A percentile compares a stretch with the other conserved stretches of the same genome.
These are phyloP conservation scores for Pachycephala philippinensis DNA, from an alignment of 2,113 vertebrate species.

Conservation along the genomic window DNA sequence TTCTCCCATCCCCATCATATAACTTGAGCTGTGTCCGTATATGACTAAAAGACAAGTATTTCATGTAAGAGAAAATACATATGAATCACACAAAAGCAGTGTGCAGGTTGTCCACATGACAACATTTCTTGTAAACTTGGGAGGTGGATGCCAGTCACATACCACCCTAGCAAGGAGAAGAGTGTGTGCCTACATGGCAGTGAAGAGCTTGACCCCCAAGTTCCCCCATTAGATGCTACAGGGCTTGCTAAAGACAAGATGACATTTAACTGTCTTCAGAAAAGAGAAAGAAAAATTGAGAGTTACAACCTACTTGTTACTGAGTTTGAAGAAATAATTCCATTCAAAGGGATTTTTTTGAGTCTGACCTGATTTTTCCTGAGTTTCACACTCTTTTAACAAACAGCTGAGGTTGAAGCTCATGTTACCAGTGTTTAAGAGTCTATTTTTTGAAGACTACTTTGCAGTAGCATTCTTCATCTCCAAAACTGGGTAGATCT, in stretches of 20 bases:
- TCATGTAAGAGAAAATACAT: background rate
- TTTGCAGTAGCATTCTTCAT: slow-evolving; percentile 11
- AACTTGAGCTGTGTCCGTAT: background rate
- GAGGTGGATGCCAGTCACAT: background rate
- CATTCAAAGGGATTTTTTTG: background rate
- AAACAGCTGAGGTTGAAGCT: slow-evolving; percentile 24
- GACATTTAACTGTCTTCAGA: background rate
- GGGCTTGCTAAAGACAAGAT: background rate
- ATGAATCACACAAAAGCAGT: background rate
- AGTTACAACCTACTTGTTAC: background rate
- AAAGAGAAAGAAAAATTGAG: background rate
- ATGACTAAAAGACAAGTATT: background rate
- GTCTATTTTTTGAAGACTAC: background rate
- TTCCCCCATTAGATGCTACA: background rate
- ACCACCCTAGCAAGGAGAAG: background rate
- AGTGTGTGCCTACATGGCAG: background rate
- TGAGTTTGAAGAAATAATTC: background rate
- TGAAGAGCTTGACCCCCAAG: background rate
- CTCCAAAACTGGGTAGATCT: background rate
- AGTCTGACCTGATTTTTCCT: background rate
- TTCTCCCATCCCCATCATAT: accelerated
- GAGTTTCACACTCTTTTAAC: background rate
- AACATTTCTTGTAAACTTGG: background rate
- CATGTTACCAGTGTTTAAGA: background rate
- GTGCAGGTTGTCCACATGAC: background rate